Evolutionary conservation across 2,888 invertebrate genomes (phyloP).

Genomic region (Aethes cnicana): DNA sequence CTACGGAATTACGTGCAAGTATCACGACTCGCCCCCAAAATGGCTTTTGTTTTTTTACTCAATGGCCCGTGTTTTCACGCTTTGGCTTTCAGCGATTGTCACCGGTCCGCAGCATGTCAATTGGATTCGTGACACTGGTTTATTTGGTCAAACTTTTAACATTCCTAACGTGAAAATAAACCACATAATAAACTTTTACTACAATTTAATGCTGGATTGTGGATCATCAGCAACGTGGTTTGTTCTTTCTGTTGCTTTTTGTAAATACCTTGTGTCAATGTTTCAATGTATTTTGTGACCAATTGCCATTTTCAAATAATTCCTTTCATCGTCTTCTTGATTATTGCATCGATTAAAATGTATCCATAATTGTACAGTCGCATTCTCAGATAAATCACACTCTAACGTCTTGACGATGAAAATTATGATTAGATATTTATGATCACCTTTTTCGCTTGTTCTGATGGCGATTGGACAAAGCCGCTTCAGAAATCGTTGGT

Average conservation of each 20-base stretch:
- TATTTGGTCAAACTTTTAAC: conserved; percentile 27
- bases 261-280: background rate
- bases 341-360: too few species aligned
- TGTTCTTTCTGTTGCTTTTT: background rate
- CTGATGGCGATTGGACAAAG: too few species aligned
- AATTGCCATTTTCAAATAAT: too few species aligned
- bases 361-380: too few species aligned
- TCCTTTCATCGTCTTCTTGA: too few species aligned
- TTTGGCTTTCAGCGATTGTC: conserved; percentile 21
- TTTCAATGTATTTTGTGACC: too few species aligned
- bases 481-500: too few species aligned
- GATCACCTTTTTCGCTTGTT: too few species aligned
- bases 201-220: conserved; percentile 6
- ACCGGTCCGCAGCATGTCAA: conserved; percentile 14
- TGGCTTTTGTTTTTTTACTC: conserved; percentile 13
- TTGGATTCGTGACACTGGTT: conserved; percentile 17
- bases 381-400: too few species aligned
- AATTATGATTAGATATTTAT: too few species aligned
- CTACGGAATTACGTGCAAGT: conserved; percentile 1
- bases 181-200: conserved; percentile 21
- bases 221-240: background rate
- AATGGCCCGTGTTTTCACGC: conserved; percentile 24
- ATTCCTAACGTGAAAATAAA: conserved; percentile 30
- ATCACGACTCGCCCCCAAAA: conserved; percentile 17
- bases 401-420: too few species aligned